Evolutionary conservation across 2,888 invertebrate species (phyloP).

Genomic region (Monoplex corrugatus): DNA sequence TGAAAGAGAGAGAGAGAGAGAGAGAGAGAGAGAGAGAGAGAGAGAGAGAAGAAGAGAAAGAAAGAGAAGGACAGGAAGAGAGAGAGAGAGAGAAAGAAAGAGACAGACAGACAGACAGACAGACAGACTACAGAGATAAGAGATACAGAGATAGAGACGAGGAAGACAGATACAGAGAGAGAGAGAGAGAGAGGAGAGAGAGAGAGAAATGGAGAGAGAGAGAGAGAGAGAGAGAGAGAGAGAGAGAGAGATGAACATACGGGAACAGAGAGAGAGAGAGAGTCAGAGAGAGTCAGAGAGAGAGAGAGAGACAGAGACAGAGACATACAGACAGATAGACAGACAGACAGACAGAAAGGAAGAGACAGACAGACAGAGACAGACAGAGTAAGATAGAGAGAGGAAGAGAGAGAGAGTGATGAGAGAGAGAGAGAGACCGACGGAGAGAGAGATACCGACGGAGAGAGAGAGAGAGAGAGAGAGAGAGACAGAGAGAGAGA

Average conservation of each 20-base stretch:
- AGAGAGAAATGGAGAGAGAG: background rate
- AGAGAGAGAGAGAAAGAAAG: background rate
- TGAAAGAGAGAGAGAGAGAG: background rate
- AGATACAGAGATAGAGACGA: background rate
- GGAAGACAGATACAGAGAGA: background rate
- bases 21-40: constrained; percentile 13
- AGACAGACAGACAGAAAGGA: background rate
- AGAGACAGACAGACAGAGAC: background rate
- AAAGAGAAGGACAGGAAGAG: background rate
- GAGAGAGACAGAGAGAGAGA: background rate
- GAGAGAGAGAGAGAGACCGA: background rate
- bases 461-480: background rate
- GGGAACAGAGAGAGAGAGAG: background rate
- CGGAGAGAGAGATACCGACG: background rate
- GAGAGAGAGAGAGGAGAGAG: background rate
- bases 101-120: background rate
- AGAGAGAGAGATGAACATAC: background rate
- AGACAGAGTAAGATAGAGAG: background rate
- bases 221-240: background rate
- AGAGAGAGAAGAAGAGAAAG: background rate
- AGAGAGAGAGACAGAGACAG: background rate
- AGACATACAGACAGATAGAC: background rate
- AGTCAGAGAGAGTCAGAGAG: background rate
- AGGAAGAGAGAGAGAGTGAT: background rate
- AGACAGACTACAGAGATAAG: background rate